phyloP scores from a whole-genome alignment of 1,140 invertebrate species.

The Notospermus geniculatus region DNA sequence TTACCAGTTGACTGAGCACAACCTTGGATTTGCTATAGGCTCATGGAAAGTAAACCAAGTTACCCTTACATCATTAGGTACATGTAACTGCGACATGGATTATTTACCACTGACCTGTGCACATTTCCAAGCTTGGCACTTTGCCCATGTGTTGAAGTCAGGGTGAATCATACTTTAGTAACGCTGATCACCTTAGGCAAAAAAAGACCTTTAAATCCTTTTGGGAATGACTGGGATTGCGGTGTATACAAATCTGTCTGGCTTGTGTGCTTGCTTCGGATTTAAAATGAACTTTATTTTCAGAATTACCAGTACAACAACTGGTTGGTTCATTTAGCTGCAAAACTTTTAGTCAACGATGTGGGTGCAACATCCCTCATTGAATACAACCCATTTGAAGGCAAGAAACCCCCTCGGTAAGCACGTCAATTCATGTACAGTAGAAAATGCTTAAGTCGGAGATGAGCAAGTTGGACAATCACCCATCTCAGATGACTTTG shows the following conservation, averaged over 20 bases:
- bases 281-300: slow-evolving; percentile 19
- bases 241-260: no score
- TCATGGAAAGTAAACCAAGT: no score
- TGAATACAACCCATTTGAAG: slow-evolving; percentile 53
- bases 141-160: no score
- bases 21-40: no score
- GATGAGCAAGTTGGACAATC: not conserved
- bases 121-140: no score
- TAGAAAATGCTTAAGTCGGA: no score
- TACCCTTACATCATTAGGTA: no score
- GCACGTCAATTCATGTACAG: slow-evolving; percentile 13
- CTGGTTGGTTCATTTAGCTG: slow-evolving; percentile 52
- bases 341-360: slow-evolving; percentile 55
- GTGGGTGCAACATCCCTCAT: slow-evolving; percentile 43
- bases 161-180: not conserved
- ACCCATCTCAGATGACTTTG: not conserved
- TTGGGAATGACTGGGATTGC: not conserved
- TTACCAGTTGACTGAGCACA: no score
- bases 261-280: no score
- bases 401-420: slow-evolving; percentile 51
- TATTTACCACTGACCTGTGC: no score
- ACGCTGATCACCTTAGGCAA: not conserved
- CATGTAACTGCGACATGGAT: no score
- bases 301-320: slow-evolving; percentile 54
- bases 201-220: not conserved